These are phyloP conservation scores for Alethe castanea DNA, from an alignment of 2,113 vertebrate species.

Conservation along the genomic window DNA sequence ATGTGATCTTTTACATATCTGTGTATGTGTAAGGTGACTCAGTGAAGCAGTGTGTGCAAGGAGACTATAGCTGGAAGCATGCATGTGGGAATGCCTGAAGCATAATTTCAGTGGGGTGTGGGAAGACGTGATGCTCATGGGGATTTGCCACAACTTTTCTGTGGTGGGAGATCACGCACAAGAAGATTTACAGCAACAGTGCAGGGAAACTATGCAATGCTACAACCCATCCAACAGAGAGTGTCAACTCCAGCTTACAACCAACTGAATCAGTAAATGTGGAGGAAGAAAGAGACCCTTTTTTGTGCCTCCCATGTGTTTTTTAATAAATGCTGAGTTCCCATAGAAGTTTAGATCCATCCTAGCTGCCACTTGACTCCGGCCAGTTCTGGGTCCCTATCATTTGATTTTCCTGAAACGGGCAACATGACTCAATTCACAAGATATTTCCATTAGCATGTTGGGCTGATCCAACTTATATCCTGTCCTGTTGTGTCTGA, in stretches of 20 bases:
- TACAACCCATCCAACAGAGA: neutral
- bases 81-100: neutral
- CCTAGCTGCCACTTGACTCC: neutral
- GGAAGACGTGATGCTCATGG: neutral
- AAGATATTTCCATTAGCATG: neutral
- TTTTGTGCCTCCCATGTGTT: neutral
- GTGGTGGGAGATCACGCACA: neutral
- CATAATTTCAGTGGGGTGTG: neutral
- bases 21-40: neutral
- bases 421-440: conserved; percentile 5
- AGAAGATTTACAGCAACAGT: neutral
- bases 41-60: neutral
- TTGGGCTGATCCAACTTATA: conserved; percentile 1
- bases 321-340: neutral
- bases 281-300: neutral
- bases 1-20: neutral
- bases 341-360: neutral
- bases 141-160: neutral
- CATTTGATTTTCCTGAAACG: conserved; percentile 24
- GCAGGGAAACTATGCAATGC: accelerated
- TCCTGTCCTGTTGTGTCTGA: neutral
- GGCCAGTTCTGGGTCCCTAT: neutral
- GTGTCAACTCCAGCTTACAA: neutral
- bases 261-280: neutral
- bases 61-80: neutral